Percentiles rank a stretch among this genome's conserved stretches.
phyloP scores from a whole-genome alignment of 2,113 vertebrate species.

The Nycticebus coucang region DNA sequence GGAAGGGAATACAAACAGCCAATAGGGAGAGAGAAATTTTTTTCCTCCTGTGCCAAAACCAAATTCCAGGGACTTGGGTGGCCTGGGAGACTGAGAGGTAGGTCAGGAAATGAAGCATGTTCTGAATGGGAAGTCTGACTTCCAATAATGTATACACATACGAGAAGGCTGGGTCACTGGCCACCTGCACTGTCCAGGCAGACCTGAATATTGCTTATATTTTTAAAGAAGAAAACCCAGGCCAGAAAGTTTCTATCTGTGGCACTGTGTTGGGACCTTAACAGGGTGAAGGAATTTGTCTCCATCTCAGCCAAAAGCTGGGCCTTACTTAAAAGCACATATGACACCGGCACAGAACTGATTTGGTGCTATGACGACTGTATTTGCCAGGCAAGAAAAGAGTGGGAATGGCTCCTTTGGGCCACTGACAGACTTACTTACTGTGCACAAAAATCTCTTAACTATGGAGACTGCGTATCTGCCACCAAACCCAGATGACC shows the following conservation, averaged over 20 bases:
- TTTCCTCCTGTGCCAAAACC: constrained; percentile 30
- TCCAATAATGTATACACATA: not conserved
- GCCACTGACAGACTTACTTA: not conserved
- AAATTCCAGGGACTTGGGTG: constrained; percentile 67
- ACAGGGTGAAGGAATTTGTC: not conserved
- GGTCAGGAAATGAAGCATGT: constrained; percentile 36
- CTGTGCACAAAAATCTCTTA: not conserved
- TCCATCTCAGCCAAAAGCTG: not conserved
- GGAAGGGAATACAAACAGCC: not conserved
- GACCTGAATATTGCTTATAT: not conserved
- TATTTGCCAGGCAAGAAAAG: constrained; percentile 14
- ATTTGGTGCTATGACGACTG: not conserved
- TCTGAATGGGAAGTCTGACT: not conserved
- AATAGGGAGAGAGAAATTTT: not conserved
- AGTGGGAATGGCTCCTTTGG: not conserved
- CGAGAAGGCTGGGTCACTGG: not conserved
- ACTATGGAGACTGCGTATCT: not conserved
- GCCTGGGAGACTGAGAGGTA: not conserved
- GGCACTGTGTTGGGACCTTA: not conserved
- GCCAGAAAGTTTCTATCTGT: not conserved
- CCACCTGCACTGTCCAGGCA: not conserved
- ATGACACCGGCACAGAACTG: not conserved
- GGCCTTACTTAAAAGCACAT: not conserved
- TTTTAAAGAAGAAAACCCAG: not conserved
- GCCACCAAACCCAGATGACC: not conserved